Conservation (phyloP, 2,888 invertebrate species). For the Erynnis tages region DNA sequence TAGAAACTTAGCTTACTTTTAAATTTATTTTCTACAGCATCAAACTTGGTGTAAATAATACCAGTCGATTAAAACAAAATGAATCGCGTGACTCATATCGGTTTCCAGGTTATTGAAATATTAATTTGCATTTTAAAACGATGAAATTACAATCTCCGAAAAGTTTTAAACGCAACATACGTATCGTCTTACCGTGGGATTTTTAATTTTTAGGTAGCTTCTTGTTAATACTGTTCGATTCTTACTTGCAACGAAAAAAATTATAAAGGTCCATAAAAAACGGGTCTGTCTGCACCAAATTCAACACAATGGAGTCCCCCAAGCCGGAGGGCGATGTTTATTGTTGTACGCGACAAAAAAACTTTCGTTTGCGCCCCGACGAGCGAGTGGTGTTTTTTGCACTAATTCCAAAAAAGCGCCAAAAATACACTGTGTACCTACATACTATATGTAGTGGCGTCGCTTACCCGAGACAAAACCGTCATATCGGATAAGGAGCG, state of each 20-base stretch:
- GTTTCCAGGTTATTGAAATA: slow-evolving; percentile 25
- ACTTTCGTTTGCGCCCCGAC: slow-evolving; percentile 38
- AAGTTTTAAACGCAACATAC: neutral
- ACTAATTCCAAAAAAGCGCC: slow-evolving; percentile 52
- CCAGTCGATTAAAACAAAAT: slow-evolving; percentile 24
- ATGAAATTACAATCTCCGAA: neutral
- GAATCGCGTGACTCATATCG: slow-evolving; percentile 29
- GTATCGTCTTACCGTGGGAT: slow-evolving; percentile 6
- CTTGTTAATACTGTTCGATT: slow-evolving; percentile 10
- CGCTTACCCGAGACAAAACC: slow-evolving; percentile 59
- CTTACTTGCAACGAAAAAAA: slow-evolving; percentile 11
- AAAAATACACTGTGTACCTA: slow-evolving; percentile 41
- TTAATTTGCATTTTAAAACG: slow-evolving; percentile 18
- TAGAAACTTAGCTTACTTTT: neutral
- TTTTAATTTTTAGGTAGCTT: slow-evolving; percentile 9
- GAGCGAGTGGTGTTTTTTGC: slow-evolving; percentile 45
- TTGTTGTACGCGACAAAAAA: slow-evolving; percentile 59
- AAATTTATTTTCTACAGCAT: too few relatives aligned
- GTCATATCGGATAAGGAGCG: slow-evolving; percentile 43
- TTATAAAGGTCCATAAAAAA: slow-evolving; percentile 23
- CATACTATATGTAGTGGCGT: slow-evolving; percentile 39
- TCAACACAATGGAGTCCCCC: slow-evolving; percentile 51
- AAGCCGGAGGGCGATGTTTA: slow-evolving; percentile 59
- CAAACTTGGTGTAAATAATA: neutral
- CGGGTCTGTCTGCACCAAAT: slow-evolving; percentile 40